A percentile compares a stretch with the other conserved stretches of the same genome.
These are phyloP conservation scores for Alouatta palliata DNA, from an alignment of 2,113 vertebrate genomes.

Conservation along the genomic window DNA sequence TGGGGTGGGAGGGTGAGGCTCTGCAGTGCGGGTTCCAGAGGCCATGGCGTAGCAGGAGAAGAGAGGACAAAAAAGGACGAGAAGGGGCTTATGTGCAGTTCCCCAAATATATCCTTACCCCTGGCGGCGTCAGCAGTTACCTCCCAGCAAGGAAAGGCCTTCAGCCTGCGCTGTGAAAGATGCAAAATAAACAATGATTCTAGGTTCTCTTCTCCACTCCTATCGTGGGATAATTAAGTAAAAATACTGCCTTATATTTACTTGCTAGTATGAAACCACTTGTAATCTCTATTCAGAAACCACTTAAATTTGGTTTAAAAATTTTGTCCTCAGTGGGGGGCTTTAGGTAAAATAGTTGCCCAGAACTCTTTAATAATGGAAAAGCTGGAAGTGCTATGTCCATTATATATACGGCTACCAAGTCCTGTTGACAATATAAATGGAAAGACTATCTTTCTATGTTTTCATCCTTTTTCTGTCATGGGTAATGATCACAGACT, in stretches of 20 bases:
- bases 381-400: neutral
- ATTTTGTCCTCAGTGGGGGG: neutral
- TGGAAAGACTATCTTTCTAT: neutral
- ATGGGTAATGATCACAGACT: neutral
- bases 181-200: neutral
- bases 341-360: neutral
- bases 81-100: neutral
- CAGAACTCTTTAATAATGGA: neutral
- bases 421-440: neutral
- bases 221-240: neutral
- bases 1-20: no score
- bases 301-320: neutral
- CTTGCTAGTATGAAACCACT: neutral
- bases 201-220: neutral
- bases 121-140: neutral
- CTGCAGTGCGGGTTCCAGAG: neutral
- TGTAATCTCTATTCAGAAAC: slow-evolving; percentile 15
- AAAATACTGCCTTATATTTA: neutral
- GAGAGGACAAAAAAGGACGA: neutral
- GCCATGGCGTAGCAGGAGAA: fast-evolving
- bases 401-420: neutral
- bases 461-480: neutral
- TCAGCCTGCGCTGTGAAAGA: neutral
- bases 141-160: neutral
- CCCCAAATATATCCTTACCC: neutral